Base-by-base conservation (phyloP, 1,140 invertebrate species). In the Caenorhabditis tropicalis region DNA sequence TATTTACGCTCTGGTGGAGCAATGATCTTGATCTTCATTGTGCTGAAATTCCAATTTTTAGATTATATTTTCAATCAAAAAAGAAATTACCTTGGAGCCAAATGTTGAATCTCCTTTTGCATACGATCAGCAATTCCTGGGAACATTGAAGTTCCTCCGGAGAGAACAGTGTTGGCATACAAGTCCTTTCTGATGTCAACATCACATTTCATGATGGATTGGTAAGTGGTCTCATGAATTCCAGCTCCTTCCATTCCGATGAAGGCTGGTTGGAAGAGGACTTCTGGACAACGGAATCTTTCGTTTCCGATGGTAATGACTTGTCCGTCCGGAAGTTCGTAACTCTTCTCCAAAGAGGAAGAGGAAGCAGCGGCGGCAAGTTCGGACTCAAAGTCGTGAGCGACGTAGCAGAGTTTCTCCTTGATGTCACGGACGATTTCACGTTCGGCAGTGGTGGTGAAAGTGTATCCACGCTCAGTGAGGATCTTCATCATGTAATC, bases 401-500 rank as follows among this genome's bases (percentile, higher is more conserved):
- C 96, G 74, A 96, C 95, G 91, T 92, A 92, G 85, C 91, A 92
- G 36, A 92, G 84, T 87, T 92, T 92, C 82, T 92, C 92, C 86
- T 92, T 96, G 92, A 96, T 96, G 93, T 96, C 95, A 88, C 95
- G 93, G 19, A 96, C 95, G 90, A 97, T 96, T 88, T 90, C 89
- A 82, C 89, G 96, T 96, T 94, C 95, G 65, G 95, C 96, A 91
- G 95, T 97, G 92, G 96, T 98, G 89, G 96, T 97, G 94, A 98
- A 98, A 16, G 95, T 95, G 93, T 98, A 98, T 88, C 96, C 96
- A 92, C 96, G 94, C 93, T 98, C 96, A 88, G 95, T 96, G 87
- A 97, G 93, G 94, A 98, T 97, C 93, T 96, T 96, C 95, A 96
- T 96, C 92, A 95, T 94, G 94, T 96, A 97, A 93, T 96, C 96